These are phyloP conservation scores for Fratercula arctica DNA, from an alignment of 2,797 vertebrate species.

Conservation along the genomic window DNA sequence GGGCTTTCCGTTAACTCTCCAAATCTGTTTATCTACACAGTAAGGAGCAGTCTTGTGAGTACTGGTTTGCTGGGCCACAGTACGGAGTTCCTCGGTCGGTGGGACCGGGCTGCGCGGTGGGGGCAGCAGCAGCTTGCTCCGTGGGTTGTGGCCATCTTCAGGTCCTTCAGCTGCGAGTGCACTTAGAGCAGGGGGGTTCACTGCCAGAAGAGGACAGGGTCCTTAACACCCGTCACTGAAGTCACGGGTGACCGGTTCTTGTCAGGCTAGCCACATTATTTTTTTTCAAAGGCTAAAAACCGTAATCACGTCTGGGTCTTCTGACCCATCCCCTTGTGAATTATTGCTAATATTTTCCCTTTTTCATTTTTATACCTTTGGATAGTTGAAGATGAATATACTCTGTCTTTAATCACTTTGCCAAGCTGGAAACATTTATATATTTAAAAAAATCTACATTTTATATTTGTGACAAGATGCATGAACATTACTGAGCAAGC, in stretches of 20 bases:
- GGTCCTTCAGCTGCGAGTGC: not conserved
- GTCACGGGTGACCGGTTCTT: not conserved
- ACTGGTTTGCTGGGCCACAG: not conserved
- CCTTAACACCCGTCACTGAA: not conserved
- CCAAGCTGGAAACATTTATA: slow-evolving; percentile 23
- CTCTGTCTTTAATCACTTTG: slow-evolving; percentile 42
- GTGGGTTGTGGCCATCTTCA: fast-evolving
- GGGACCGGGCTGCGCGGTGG: not conserved
- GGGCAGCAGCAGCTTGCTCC: not conserved
- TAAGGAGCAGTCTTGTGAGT: fast-evolving
- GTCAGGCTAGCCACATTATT: not conserved
- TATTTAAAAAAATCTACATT: slow-evolving; percentile 16
- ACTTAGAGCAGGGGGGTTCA: not conserved
- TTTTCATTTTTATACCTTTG: slow-evolving; percentile 25
- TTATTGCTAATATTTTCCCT: slow-evolving; percentile 12
- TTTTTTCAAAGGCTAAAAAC: not conserved
- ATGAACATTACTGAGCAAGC: not conserved
- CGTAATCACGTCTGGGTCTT: not conserved
- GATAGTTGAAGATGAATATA: not conserved
- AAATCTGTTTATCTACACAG: fast-evolving
- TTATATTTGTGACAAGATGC: slow-evolving; percentile 43
- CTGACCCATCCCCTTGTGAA: not conserved
- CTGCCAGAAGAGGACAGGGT: not conserved
- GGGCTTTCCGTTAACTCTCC: not conserved
- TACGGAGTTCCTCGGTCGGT: fast-evolving